These are phyloP conservation scores for Machimus rusticus DNA, from an alignment of 2,888 invertebrate genomes.

Conservation along the genomic window DNA sequence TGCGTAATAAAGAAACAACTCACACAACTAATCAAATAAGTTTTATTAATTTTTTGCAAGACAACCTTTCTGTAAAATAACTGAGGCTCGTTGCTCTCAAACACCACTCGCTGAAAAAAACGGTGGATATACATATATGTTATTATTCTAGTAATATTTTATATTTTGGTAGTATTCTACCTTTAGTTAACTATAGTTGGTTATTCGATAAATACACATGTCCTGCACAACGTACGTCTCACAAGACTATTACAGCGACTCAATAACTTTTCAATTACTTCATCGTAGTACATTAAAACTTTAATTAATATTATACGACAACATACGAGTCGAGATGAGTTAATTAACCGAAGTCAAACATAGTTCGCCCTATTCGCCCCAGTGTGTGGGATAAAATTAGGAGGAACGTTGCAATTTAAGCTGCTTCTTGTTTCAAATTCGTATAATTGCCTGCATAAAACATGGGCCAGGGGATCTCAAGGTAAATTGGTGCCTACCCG, in stretches of 20 bases:
- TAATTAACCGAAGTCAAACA: constrained; percentile 11
- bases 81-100: too few species aligned
- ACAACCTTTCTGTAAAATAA: too few species aligned
- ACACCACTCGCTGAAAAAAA: too few species aligned
- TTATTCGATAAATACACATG: not conserved
- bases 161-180: too few species aligned
- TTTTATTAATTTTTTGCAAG: too few species aligned
- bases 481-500: constrained; percentile 34
- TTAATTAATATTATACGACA: constrained; percentile 7
- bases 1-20: too few species aligned
- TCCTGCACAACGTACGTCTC: not conserved
- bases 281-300: not conserved
- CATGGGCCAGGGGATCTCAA: constrained; percentile 22
- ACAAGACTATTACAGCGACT: not conserved
- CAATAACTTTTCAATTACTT: constrained; percentile 27
- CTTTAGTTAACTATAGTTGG: not conserved
- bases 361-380: not conserved
- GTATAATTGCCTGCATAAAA: constrained; percentile 31
- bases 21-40: too few species aligned
- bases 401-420: constrained; percentile 18
- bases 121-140: too few species aligned
- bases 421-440: not conserved
- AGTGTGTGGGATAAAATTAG: not conserved
- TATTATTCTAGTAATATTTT: too few species aligned
- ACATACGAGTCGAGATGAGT: not conserved